Conservation (phyloP, 2,113 vertebrate species). For the zebrafish (Danio rerio) region DNA sequence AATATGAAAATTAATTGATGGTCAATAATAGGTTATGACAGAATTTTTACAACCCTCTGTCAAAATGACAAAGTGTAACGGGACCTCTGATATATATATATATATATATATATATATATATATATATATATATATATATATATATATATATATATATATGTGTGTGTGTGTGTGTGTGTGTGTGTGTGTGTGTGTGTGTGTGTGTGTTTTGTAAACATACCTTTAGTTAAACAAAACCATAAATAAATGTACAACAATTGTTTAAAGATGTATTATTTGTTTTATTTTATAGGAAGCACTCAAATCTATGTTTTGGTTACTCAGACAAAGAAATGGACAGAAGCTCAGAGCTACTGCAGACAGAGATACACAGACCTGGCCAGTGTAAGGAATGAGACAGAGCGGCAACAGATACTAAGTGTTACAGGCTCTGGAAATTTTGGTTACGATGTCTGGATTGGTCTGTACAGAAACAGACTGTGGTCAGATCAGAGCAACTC, state of each 20-base stretch:
- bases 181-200: no score
- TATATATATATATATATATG: no score
- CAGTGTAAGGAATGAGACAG: background rate
- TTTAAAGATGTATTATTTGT: background rate
- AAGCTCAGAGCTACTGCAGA: background rate
- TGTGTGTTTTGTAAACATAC: background rate
- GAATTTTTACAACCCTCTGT: no score
- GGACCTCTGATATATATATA: no score
- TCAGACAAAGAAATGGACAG: background rate
- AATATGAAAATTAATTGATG: no score
- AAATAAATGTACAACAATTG: background rate
- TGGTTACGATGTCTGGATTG: constrained; percentile 35
- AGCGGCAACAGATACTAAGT: background rate
- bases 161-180: no score
- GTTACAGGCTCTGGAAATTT: background rate
- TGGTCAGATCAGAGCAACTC: constrained; percentile 24
- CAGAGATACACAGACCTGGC: constrained; percentile 31
- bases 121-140: no score
- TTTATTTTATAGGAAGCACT: background rate
- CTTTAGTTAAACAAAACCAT: background rate
- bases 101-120: no score
- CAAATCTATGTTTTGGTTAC: background rate
- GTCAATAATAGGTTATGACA: no score
- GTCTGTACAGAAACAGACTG: constrained; percentile 46
- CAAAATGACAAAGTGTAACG: no score